Evolutionary conservation across 2,888 invertebrate species (phyloP).

Genomic region (Aphodius granarius): DNA sequence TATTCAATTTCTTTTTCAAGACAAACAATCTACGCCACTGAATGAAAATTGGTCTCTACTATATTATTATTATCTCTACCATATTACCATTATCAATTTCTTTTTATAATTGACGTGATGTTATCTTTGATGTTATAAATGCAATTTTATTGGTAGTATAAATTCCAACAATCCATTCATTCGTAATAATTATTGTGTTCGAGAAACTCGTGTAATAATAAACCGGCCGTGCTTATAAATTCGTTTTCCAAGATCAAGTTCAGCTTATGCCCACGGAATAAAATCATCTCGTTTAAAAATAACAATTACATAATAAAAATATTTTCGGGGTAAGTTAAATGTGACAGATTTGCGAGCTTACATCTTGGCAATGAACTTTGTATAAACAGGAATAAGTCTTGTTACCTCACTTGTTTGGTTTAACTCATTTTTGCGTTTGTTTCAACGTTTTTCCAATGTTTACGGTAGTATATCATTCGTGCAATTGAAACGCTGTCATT

Average conservation of each 20-base stretch:
- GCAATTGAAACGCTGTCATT: background rate
- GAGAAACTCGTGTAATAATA: background rate
- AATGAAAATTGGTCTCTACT: too few species aligned
- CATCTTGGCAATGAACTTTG: constrained; percentile 5
- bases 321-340: constrained; percentile 4
- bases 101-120: too few species aligned
- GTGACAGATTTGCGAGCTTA: constrained; percentile 1
- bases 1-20: too few species aligned
- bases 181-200: background rate
- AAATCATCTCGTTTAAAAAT: background rate
- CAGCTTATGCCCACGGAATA: background rate
- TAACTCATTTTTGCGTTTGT: background rate
- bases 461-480: background rate
- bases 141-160: too few species aligned
- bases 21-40: too few species aligned
- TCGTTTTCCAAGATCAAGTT: constrained; percentile 7
- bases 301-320: constrained; percentile 10
- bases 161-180: background rate
- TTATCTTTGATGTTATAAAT: too few species aligned
- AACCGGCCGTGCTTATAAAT: background rate
- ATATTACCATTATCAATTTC: too few species aligned
- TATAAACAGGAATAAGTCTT: constrained; percentile 7
- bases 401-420: constrained; percentile 6
- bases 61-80: too few species aligned
- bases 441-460: constrained; percentile 2